Conservation (phyloP, 1,140 invertebrate genomes). For the Tetramorium simillimum region DNA sequence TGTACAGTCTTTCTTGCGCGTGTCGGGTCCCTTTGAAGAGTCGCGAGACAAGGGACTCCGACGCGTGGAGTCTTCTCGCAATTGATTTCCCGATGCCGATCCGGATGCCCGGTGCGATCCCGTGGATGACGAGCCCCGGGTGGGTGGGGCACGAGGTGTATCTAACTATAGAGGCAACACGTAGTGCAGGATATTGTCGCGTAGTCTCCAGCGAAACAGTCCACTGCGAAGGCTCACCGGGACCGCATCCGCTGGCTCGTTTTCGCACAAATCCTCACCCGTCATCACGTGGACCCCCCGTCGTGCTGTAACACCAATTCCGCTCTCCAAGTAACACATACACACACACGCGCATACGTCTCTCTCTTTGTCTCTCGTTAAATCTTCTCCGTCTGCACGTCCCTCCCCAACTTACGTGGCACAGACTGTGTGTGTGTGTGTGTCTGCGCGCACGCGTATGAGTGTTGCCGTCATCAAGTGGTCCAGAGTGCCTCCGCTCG, state of each 20-base stretch:
- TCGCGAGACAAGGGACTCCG: background rate
- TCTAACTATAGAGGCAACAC: conserved; percentile 84
- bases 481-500: conserved; percentile 47
- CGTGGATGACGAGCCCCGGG: conserved; percentile 49
- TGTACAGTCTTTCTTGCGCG: background rate
- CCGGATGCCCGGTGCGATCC: conserved; percentile 25
- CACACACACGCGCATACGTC: background rate
- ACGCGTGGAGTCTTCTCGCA: background rate
- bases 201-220: conserved; percentile 82
- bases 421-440: background rate
- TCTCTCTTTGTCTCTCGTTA: conserved; percentile 29
- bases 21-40: background rate
- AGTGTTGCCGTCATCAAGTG: conserved; percentile 41
- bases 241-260: conserved; percentile 74
- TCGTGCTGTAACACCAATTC: conserved; percentile 22
- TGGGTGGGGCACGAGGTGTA: conserved; percentile 76
- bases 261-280: conserved; percentile 47
- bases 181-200: conserved; percentile 82
- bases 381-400: conserved; percentile 8
- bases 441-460: conserved; percentile 6
- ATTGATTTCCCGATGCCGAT: conserved; percentile 11
- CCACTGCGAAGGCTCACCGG: conserved; percentile 81
- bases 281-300: conserved; percentile 12
- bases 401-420: background rate
- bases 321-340: conserved; percentile 55